Conservation (phyloP, 2,888 invertebrate genomes). For the Drosophila robusta region DNA sequence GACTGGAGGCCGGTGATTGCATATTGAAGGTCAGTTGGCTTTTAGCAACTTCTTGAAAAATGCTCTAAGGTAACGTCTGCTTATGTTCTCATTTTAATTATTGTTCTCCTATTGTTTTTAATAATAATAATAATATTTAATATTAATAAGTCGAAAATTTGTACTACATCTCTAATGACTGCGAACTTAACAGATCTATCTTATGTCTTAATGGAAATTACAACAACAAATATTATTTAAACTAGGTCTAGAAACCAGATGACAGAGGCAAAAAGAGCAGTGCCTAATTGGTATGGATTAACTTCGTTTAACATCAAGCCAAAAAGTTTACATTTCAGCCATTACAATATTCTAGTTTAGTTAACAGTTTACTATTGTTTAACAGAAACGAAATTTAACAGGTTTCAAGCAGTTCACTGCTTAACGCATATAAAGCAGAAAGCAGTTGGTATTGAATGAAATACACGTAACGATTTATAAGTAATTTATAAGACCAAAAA, state of each 20-base stretch:
- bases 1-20: constrained; percentile 90
- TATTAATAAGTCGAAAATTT: no score
- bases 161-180: no score
- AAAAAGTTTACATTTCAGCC: neutral
- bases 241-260: neutral
- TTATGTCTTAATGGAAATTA: no score
- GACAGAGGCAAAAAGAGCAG: neutral
- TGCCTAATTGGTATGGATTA: neutral
- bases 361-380: neutral
- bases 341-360: neutral
- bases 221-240: neutral
- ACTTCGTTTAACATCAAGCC: neutral
- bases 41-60: constrained; percentile 4
- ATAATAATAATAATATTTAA: no score
- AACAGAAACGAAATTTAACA: constrained; percentile 6
- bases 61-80: neutral
- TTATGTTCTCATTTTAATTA: no score
- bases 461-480: neutral
- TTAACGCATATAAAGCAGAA: neutral
- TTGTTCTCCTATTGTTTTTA: no score
- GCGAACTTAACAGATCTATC: no score
- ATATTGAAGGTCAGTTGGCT: constrained; percentile 88
- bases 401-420: constrained; percentile 26
- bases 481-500: neutral
- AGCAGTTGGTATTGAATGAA: constrained; percentile 4